Percentiles rank a stretch among this genome's conserved stretches.
Evolutionary conservation across 64 coral and sea anemone genomes (phyloP).

Genomic region (Montipora capricornis): DNA sequence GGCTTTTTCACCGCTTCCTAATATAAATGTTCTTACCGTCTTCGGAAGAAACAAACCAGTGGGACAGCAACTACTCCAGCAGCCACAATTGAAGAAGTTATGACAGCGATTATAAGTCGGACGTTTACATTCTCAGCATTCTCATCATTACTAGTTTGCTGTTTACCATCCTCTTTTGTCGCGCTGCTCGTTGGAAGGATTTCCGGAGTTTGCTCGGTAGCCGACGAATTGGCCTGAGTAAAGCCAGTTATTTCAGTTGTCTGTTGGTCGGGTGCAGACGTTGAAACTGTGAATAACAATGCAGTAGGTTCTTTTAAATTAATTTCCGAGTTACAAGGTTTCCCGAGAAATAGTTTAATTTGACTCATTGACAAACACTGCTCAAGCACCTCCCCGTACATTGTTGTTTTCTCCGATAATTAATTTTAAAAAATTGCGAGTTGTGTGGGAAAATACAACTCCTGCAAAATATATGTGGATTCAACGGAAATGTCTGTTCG

Average conservation of each 20-base stretch:
- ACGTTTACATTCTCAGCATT: not conserved
- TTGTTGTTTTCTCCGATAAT: too few relatives aligned
- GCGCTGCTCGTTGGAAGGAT: not conserved
- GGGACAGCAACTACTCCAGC: not conserved
- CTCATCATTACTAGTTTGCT: not conserved
- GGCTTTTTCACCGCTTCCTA: too few relatives aligned
- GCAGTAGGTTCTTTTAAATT: not conserved
- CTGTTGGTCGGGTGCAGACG: not conserved
- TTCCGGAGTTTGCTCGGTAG: not conserved
- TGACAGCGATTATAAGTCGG: not conserved
- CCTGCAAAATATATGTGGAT: too few relatives aligned
- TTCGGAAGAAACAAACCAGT: not conserved
- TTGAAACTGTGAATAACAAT: not conserved
- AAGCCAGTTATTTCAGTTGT: not conserved
- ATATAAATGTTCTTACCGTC: not conserved
- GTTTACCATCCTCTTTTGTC: not conserved
- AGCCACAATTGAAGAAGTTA: not conserved
- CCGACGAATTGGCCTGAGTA: not conserved
- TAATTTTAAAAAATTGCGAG: too few relatives aligned
- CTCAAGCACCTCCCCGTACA: too few relatives aligned
- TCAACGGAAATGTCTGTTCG: too few relatives aligned
- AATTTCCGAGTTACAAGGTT: too few relatives aligned
- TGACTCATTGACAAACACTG: too few relatives aligned
- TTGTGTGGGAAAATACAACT: too few relatives aligned
- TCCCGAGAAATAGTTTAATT: too few relatives aligned